Evolutionary conservation across 2,113 vertebrate genomes (phyloP), one percentile per base, ranked within the genome.

Genomic region (Bothrops jararaca): DNA sequence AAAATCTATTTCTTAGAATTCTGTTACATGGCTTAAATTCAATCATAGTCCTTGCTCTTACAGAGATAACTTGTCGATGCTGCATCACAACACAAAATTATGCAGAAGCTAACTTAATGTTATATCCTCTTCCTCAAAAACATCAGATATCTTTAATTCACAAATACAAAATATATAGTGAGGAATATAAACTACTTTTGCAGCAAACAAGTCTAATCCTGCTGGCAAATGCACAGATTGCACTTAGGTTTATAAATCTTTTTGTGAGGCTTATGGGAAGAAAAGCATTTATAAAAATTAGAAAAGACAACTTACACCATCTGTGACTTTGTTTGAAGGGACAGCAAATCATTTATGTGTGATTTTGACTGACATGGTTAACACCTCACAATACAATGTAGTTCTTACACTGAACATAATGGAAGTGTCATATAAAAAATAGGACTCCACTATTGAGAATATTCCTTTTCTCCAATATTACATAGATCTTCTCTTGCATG

Each of bases 281-380:
- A 42, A 89, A 57, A 89, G 64, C 3, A 74, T 54, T 48, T 48
- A 56, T 89, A 89, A 57, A 88, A 53, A 92, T 80, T 48, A 56
- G 8, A 86, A 86, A 22, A 45, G 53, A 54, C 52, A 91, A 87
- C 85, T 91, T 13, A 69, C 26, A 34, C 57, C 57, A 92, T 92
- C 91, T 92, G 91, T 88, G 86, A 88, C 57, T 92, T 92, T 50
- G 89, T 90, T 90, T 91, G 86, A 89, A 80, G 64, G 39, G 56
- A 24, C 85, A 60, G 29, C n/a, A 91, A 87, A 48, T 58, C 26
- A 53, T 48, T 23, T n/a, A 87, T 4, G 45, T 87, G 85, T 50
- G 45, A 87, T 45, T 60, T 87, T 29, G 22, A 60, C 48, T 86
- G 56, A 87, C 45, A 45, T 92, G 29, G 11, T 60, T 64, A 88